Evolutionary conservation across 2,113 vertebrate species (phyloP).

Genomic region (Boulengeromyrus knoepffleri): DNA sequence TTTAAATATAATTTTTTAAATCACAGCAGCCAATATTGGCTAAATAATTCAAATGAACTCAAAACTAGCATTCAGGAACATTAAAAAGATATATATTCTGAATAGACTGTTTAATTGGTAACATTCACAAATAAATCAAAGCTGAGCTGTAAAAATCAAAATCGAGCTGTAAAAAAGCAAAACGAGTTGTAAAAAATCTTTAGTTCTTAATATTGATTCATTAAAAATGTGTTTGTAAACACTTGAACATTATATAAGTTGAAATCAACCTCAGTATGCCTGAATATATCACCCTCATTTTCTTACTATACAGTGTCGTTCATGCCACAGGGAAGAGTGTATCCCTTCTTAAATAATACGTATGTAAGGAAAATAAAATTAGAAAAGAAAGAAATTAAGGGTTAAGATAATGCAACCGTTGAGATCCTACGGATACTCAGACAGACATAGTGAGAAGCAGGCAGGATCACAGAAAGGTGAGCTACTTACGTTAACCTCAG

Average conservation of each 20-base stretch:
- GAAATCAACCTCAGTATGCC: constrained; percentile 23
- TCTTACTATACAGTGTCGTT: constrained; percentile 59
- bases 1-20: neutral
- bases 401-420: constrained; percentile 47
- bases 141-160: neutral
- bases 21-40: neutral
- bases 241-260: neutral
- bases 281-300: constrained; percentile 50
- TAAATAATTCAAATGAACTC: neutral
- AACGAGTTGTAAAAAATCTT: neutral
- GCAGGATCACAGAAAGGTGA: constrained; percentile 80
- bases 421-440: constrained; percentile 39
- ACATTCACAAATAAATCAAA: neutral
- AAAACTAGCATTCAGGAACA: constrained; percentile 3
- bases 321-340: constrained; percentile 50
- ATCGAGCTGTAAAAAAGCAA: neutral
- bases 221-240: neutral
- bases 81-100: neutral
- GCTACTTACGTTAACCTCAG: constrained; percentile 99
- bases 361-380: constrained; percentile 37
- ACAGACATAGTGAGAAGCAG: constrained; percentile 61
- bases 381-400: constrained; percentile 37
- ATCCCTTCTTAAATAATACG: constrained; percentile 37
- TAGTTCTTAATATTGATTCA: neutral
- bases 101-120: neutral